These are phyloP conservation scores for Heterohyrax brucei DNA, from an alignment of 2,797 vertebrate genomes.

Conservation along the genomic window DNA sequence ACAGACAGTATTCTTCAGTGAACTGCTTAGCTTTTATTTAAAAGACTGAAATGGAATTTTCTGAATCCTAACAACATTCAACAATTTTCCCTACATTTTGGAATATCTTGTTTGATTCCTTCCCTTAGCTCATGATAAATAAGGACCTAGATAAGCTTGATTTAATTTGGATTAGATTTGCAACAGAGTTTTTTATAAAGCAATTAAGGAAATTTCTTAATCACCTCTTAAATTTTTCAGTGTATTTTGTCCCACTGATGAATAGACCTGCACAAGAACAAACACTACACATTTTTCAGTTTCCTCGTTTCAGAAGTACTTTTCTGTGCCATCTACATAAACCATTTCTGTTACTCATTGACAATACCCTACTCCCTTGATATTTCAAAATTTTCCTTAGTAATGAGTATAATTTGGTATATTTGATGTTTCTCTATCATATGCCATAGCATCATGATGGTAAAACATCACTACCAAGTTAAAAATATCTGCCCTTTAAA, in stretches of 20 bases:
- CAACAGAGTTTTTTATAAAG: neutral
- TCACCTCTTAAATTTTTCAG: neutral
- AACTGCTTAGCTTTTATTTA: neutral
- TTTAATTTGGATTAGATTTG: neutral
- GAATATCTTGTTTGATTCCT: neutral
- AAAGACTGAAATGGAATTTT: neutral
- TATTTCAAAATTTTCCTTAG: neutral
- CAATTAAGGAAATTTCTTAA: neutral
- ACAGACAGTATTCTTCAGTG: slow-evolving; percentile 26
- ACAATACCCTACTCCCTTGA: neutral
- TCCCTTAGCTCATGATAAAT: neutral
- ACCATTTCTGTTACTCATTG: neutral
- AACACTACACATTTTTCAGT: neutral
- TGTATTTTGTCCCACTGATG: neutral
- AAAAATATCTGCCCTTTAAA: slow-evolving; percentile 55
- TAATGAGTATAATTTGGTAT: neutral
- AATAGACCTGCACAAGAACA: neutral
- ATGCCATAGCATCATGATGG: neutral
- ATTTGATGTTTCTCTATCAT: neutral
- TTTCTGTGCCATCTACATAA: neutral
- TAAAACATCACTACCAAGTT: neutral
- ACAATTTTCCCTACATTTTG: neutral
- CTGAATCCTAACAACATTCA: neutral
- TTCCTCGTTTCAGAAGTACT: neutral
- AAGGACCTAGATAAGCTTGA: neutral